Evolutionary conservation across 1,140 invertebrate species (phyloP).

Genomic region (Bombus balteatus): DNA sequence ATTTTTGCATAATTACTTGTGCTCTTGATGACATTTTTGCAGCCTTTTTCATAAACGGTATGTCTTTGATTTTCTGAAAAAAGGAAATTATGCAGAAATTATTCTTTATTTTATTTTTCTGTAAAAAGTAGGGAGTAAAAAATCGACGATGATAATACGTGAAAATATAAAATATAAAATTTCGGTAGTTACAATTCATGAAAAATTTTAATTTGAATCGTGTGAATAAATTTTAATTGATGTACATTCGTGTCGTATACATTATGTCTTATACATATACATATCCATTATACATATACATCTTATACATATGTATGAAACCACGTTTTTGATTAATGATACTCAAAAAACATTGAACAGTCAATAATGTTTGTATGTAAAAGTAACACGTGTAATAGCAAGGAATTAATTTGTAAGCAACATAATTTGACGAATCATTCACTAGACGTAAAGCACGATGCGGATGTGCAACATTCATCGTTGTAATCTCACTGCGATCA

Average conservation of each 20-base stretch:
- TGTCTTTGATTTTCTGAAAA: conserved; percentile 89
- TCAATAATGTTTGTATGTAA: not conserved
- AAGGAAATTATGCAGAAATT: not conserved
- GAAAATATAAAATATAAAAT: not conserved
- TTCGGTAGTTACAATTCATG: not conserved
- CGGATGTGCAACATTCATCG: too few species aligned
- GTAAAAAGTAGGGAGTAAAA: too few species aligned
- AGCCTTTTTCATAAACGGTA: conserved; percentile 83
- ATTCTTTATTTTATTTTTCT: too few species aligned
- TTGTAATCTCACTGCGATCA: too few species aligned
- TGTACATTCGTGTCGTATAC: too few species aligned
- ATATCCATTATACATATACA: too few species aligned
- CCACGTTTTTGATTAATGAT: not conserved
- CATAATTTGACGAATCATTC: not conserved
- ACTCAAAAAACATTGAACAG: not conserved
- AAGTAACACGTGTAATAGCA: not conserved
- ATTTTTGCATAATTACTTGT: conserved; percentile 82
- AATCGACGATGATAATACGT: too few species aligned
- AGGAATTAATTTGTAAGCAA: not conserved
- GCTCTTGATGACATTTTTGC: conserved; percentile 77
- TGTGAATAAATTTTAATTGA: not conserved
- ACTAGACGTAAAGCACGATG: too few species aligned
- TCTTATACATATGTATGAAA: not conserved
- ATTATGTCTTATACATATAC: not conserved
- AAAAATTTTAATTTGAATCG: not conserved